These are phyloP conservation scores for Coleophora flavipennella DNA, from an alignment of 2,888 invertebrate genomes.

Conservation along the genomic window DNA sequence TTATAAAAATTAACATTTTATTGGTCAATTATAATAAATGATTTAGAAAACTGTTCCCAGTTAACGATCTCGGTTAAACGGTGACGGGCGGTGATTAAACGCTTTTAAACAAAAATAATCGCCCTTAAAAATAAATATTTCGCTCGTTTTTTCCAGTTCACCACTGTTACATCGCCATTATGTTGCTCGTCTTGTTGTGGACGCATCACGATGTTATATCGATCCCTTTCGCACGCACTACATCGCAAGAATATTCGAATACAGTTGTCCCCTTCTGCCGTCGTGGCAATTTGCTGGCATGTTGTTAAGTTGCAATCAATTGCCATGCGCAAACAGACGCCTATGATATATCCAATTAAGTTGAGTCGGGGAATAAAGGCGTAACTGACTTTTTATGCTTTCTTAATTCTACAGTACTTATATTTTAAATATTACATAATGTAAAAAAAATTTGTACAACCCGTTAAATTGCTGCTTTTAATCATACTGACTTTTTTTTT, in stretches of 20 bases:
- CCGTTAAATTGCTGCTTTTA: too few relatives aligned
- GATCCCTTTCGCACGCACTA: conserved; percentile 23
- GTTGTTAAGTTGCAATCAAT: conserved; percentile 73
- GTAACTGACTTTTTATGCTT: conserved; percentile 28
- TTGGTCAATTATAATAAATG: conserved; percentile 57
- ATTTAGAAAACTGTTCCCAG: conserved; percentile 36
- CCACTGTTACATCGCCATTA: conserved; percentile 48
- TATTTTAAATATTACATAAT: too few relatives aligned
- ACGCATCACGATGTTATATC: conserved; percentile 12
- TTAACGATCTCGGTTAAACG: conserved; percentile 36
- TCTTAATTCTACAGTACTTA: too few relatives aligned
- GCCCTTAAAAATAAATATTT: conserved; percentile 53
- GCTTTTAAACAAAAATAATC: conserved; percentile 58
- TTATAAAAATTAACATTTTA: conserved; percentile 56
- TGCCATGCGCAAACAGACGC: conserved; percentile 73
- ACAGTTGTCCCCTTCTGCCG: conserved; percentile 33
- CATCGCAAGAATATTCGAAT: neutral
- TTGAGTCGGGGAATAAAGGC: conserved; percentile 28
- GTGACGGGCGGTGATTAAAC: conserved; percentile 45
- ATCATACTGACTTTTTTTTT: too few relatives aligned
- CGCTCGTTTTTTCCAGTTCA: conserved; percentile 29
- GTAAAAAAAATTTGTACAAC: too few relatives aligned
- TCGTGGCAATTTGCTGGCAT: conserved; percentile 64
- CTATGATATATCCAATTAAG: conserved; percentile 74
- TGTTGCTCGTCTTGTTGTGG: conserved; percentile 22